A percentile compares a stretch with the other conserved stretches of the same genome.
Conservation (phyloP, 2,888 invertebrate genomes). For the Dorcus parallelipipedus region DNA sequence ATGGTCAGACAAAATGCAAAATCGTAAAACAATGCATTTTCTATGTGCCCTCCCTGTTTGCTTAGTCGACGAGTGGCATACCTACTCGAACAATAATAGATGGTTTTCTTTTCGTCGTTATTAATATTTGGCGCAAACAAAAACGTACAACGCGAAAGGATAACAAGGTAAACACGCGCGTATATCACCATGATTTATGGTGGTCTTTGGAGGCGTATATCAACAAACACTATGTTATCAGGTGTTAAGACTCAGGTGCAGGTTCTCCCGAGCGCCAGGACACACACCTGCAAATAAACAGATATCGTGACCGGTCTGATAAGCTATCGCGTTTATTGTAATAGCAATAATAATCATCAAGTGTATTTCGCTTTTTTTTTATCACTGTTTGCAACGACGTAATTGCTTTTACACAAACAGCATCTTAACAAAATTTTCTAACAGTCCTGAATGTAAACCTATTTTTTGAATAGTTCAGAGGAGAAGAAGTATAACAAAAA, state of each 20-base stretch:
- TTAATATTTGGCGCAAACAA: not conserved
- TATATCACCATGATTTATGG: not conserved
- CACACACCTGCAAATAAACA: constrained; percentile 4
- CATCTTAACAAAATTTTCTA: too few species aligned
- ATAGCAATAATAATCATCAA: constrained; percentile 3
- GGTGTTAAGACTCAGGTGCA: constrained; percentile 6
- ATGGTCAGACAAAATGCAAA: too few species aligned
- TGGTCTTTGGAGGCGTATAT: constrained; percentile 3
- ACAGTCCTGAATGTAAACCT: too few species aligned
- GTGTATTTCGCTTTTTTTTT: not conserved
- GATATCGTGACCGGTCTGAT: constrained; percentile 1
- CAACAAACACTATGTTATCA: constrained; percentile 6
- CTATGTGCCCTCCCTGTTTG: too few species aligned
- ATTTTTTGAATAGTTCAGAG: too few species aligned
- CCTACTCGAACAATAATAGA: not conserved
- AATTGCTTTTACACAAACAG: too few species aligned
- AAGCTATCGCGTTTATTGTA: constrained; percentile 6
- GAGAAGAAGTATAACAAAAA: too few species aligned
- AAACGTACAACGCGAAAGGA: too few species aligned
- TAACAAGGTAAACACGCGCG: not conserved
- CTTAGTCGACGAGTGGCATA: too few species aligned
- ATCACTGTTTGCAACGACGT: too few species aligned
- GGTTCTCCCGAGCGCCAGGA: not conserved
- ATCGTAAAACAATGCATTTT: too few species aligned
- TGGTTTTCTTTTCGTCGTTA: not conserved